Base-by-base conservation (phyloP, 2,888 invertebrate genomes). In the Drosophila vallismaia region DNA sequence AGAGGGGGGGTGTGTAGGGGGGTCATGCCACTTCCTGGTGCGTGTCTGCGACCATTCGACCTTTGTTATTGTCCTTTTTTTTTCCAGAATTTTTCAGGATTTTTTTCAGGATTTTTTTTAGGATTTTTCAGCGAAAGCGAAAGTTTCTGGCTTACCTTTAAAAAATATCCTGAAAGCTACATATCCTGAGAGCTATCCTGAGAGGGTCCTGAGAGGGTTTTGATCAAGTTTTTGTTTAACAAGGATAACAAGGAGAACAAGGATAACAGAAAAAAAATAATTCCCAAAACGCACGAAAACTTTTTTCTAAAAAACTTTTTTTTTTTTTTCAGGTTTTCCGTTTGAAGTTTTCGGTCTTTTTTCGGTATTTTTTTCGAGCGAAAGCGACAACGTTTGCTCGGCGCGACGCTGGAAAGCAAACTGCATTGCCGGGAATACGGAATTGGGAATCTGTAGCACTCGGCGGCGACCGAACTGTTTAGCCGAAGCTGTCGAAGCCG, bases 351-450 rank as follows among this genome's bases (percentile, higher is more conserved):
- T 10, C 48, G 49, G 36, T 50, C n/a, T 55, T 40, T n/a, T 45
- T 12, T 31, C 51, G 28, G 28, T 19, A 19, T 45, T 50, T 28
- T 44, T 26, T 40, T 55, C 7, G 28, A 31, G 49, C 62, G 36
- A 58, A 49, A 53, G 74, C 62, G 73, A 79, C 76, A 74, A 81
- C 81, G 83, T 79, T 79, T 79, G 72, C 55, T 72, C 83, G 74
- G 58, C 86, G 80, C 84, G 88, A 88, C 83, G 88, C 83, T 80
- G 71, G 83, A 80, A 73, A 60, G 76, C 72, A 75, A 84, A 84
- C 86, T 84, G 88, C 88, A 82, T 48, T 29, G 44, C 42, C 42
- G 9, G 14, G 38, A 40, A 40, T 40, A 5, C 6, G 38, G 14
- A 40, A 40, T 50, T 31, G 40, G 50, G 40, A 36, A 36, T 36